Evolutionary conservation across 2,888 invertebrate species (phyloP).

Genomic region (Caenorhabditis macrosperma): DNA sequence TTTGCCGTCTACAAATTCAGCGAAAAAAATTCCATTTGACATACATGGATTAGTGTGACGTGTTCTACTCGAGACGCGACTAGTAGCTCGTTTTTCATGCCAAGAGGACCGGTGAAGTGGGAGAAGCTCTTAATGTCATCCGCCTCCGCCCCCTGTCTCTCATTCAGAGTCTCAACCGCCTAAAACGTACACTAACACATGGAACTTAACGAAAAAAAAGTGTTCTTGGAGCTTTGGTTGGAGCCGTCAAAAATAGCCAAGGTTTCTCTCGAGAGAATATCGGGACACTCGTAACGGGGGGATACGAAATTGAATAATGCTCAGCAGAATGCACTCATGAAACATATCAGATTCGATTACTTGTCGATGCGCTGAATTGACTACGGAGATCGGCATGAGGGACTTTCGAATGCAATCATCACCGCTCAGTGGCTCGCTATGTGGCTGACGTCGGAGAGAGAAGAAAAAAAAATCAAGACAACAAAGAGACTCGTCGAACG

Average conservation of each 20-base stretch:
- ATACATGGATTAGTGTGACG: conserved; percentile 15
- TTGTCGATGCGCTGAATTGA: background rate
- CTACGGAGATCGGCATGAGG: background rate
- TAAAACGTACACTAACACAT: background rate
- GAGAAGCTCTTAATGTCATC: background rate
- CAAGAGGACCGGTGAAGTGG: conserved; percentile 39
- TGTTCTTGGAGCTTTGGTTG: no score
- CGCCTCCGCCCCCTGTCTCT: conserved; percentile 23
- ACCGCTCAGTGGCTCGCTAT: background rate
- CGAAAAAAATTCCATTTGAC: background rate
- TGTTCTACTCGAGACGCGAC: conserved; percentile 3
- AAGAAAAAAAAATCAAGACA: background rate
- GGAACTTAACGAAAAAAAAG: conserved; percentile 1
- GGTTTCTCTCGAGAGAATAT: background rate
- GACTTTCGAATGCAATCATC: background rate
- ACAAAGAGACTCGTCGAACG: background rate
- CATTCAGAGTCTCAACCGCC: background rate
- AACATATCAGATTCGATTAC: conserved; percentile 44
- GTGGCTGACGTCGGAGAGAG: background rate
- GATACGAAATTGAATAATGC: conserved; percentile 28
- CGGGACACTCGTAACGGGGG: background rate
- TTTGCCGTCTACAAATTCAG: background rate
- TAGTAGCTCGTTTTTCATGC: conserved; percentile 38
- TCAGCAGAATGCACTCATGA: conserved; percentile 41
- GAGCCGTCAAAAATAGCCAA: no score